Conservation (phyloP, 2,888 invertebrate genomes). For the Lottia scabra region DNA sequence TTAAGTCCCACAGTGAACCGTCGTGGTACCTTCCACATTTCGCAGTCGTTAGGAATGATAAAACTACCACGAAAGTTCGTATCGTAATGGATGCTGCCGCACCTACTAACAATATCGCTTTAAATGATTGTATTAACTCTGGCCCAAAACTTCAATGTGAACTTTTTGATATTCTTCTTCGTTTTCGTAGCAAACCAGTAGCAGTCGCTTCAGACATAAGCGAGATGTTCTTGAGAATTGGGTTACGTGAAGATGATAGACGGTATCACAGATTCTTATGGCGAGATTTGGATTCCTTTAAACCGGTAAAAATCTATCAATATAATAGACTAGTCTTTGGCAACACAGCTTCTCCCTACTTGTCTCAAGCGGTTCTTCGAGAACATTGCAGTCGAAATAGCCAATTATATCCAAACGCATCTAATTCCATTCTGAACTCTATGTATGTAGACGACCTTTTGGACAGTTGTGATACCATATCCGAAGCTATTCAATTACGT, state of each 20-base stretch:
- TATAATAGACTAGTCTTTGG: neutral
- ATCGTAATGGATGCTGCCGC: conserved; percentile 1
- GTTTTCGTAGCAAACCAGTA: neutral
- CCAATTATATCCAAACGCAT: neutral
- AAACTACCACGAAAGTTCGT: neutral
- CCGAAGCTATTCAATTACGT: too few species aligned
- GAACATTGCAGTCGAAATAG: neutral
- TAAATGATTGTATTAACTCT: neutral
- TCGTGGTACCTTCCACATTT: conserved; percentile 1
- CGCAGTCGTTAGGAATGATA: neutral
- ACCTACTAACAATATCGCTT: neutral
- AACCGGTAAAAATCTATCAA: neutral
- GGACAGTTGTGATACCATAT: neutral
- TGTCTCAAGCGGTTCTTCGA: neutral
- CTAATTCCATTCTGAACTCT: neutral
- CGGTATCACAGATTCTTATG: conserved; percentile 5
- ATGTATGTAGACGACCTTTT: neutral
- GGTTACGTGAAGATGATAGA: neutral
- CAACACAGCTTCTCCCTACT: neutral
- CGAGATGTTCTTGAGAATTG: conserved; percentile 1
- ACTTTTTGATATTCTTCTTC: neutral
- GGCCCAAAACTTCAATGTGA: neutral
- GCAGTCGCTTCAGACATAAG: neutral
- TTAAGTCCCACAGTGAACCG: neutral
- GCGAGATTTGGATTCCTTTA: neutral